Evolutionary conservation across 64 coral and sea anemone species (phyloP).

Genomic region (Hydrozoanthus tunicans): DNA sequence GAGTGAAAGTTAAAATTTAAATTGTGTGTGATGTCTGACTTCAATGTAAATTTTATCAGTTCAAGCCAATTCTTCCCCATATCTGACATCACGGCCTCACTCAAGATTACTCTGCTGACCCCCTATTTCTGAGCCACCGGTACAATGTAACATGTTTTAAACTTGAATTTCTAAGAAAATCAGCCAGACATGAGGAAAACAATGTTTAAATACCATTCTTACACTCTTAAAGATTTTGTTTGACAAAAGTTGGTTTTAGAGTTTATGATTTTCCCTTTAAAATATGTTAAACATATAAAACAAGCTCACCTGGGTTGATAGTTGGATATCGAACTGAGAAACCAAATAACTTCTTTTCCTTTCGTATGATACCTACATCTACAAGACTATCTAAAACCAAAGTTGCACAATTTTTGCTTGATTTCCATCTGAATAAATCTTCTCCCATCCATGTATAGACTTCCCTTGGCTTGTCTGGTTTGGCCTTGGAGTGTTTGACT

Average conservation of each 20-base stretch:
- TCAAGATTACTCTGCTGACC: too few relatives aligned
- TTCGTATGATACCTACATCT: conserved; percentile 60
- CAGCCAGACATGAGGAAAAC: not conserved
- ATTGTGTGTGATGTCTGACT: too few relatives aligned
- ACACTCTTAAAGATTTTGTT: not conserved
- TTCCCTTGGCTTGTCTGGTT: conserved; percentile 58
- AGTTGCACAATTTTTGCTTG: conserved; percentile 70
- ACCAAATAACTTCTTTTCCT: conserved; percentile 65
- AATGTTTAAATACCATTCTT: too few relatives aligned
- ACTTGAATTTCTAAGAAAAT: too few relatives aligned
- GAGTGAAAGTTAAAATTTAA: too few relatives aligned
- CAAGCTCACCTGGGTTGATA: conserved; percentile 52
- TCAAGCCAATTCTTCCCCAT: too few relatives aligned
- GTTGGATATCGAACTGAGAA: conserved; percentile 65
- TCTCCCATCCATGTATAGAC: conserved; percentile 54
- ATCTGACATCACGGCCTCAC: too few relatives aligned
- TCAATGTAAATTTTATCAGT: too few relatives aligned
- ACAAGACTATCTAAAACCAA: conserved; percentile 71
- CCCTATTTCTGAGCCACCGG: too few relatives aligned
- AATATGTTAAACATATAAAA: not conserved
- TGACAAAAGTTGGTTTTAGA: too few relatives aligned
- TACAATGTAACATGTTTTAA: too few relatives aligned
- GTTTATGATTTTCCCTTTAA: not conserved
- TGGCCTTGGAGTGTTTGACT: conserved; percentile 52
- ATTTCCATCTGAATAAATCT: conserved; percentile 49